Conservation (phyloP, 37 sponge, comb jelly and placozoan genomes). For the Eunapius fragilis region DNA sequence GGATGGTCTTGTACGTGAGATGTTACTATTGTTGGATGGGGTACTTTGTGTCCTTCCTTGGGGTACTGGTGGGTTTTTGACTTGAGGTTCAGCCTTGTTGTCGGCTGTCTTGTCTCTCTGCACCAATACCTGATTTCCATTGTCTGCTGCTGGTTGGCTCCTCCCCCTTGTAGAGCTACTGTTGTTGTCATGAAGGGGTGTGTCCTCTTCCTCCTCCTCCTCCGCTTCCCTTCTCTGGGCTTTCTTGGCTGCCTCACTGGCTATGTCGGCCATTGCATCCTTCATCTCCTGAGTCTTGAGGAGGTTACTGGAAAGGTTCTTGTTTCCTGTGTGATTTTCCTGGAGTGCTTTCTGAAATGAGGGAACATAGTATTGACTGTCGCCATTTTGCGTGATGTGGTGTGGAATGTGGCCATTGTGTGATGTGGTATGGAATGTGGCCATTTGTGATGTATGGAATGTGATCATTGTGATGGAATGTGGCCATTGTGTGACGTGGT, state of each 20-base stretch:
- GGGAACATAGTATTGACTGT: neutral
- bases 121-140: neutral
- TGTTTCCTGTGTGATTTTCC: conserved; percentile 36
- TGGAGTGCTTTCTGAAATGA: conserved; percentile 35
- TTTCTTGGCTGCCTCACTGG: conserved; percentile 40
- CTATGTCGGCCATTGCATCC: conserved; percentile 29
- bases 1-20: neutral
- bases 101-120: conserved; percentile 1
- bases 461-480: too few species aligned
- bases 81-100: neutral
- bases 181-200: neutral
- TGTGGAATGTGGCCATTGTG: neutral
- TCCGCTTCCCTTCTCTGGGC: neutral
- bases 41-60: neutral
- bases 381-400: neutral
- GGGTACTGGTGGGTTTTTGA: neutral
- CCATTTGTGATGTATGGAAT: too few species aligned
- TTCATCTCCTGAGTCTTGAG: conserved; percentile 32
- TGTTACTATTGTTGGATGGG: neutral
- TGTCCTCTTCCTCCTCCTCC: neutral
- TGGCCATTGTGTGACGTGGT: neutral
- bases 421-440: too few species aligned
- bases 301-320: neutral
- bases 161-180: neutral
- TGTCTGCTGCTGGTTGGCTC: neutral